These are phyloP conservation scores for Cyrtorhinus lividipennis DNA, from an alignment of 1,140 invertebrate species.

Conservation along the genomic window DNA sequence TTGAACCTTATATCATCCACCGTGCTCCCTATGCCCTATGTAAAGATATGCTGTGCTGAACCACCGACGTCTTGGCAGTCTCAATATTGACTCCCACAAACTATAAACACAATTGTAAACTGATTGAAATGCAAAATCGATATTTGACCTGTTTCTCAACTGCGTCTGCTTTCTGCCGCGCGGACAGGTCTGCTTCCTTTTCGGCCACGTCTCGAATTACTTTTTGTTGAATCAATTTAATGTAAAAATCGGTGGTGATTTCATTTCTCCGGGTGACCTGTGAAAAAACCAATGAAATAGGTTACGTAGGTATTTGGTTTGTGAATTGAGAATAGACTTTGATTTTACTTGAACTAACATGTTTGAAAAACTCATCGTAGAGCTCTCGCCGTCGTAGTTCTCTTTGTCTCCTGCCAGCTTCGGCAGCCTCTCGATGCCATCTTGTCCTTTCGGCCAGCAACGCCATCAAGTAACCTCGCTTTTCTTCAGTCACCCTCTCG, in stretches of 20 bases:
- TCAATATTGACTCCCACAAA: no score
- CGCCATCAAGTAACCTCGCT: not conserved
- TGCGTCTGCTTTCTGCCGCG: not conserved
- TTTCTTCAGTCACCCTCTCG: not conserved
- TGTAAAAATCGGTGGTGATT: conserved; percentile 9
- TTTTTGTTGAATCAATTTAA: not conserved
- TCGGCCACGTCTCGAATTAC: not conserved
- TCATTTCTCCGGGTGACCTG: conserved; percentile 10
- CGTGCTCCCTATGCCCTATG: no score
- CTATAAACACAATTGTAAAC: no score
- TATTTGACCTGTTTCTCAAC: not conserved
- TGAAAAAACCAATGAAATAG: not conserved
- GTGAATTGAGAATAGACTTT: no score
- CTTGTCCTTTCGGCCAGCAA: not conserved
- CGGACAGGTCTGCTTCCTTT: conserved; percentile 1
- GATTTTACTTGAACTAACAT: no score
- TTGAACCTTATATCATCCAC: no score
- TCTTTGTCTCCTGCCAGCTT: conserved; percentile 6
- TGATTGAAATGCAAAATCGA: no score
- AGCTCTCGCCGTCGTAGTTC: not conserved
- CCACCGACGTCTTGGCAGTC: no score
- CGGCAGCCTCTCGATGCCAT: conserved; percentile 10
- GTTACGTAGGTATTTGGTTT: no score
- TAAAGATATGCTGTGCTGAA: no score
- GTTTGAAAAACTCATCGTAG: conserved; percentile 2